These are phyloP conservation scores for Toxonevra muliebris DNA, from an alignment of 2,888 invertebrate genomes.

Conservation along the genomic window DNA sequence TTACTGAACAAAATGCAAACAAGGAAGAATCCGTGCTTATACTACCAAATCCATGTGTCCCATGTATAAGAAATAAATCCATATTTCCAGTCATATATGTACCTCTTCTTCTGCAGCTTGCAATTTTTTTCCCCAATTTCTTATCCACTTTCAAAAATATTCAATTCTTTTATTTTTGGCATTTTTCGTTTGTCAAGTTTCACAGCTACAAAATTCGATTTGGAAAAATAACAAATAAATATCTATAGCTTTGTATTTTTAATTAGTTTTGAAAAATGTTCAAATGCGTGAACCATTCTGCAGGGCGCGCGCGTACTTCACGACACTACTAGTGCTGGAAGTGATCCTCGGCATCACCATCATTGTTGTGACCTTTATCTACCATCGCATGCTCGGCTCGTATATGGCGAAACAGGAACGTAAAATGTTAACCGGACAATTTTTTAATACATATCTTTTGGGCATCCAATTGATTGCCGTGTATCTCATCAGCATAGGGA, in stretches of 20 bases:
- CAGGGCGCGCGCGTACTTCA: slow-evolving; percentile 50
- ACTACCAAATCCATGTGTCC: no score
- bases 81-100: no score
- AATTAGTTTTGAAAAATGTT: slow-evolving; percentile 43
- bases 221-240: background rate
- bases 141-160: no score
- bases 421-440: slow-evolving; percentile 45
- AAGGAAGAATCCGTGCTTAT: no score
- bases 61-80: no score
- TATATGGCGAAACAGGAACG: slow-evolving; percentile 49
- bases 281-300: slow-evolving; percentile 59
- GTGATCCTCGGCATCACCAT: slow-evolving; percentile 49
- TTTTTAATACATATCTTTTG: slow-evolving; percentile 52
- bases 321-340: slow-evolving; percentile 49
- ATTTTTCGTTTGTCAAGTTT: no score
- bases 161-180: no score
- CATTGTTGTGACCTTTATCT: slow-evolving; percentile 46
- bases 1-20: no score
- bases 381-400: slow-evolving; percentile 47
- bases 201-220: no score
- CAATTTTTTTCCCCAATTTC: no score
- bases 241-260: slow-evolving; percentile 12
- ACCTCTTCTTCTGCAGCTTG: no score
- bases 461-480: slow-evolving; percentile 50
- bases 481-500: slow-evolving; percentile 48